Evolutionary conservation across 30 jellyfish, hydroid and myxozoan species (phyloP), one percentile per base, ranked within the genome.

Genomic region (Cassiopea andromeda): DNA sequence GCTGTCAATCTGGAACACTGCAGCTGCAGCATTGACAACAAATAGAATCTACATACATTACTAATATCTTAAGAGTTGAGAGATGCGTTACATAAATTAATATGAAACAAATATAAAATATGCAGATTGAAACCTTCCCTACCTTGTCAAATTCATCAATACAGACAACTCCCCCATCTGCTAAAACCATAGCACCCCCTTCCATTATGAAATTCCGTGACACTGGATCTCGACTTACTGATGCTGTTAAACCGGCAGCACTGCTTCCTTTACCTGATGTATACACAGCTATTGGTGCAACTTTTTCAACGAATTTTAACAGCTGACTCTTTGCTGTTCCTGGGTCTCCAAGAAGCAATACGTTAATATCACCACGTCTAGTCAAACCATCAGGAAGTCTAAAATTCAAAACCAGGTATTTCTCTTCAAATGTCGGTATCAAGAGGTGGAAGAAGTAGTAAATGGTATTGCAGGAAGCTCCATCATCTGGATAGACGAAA

Each of bases 151-250:
- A 97, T 69, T 97, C 99, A 82, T 97, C 99, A 84, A 97, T 97
- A 86, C 99, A 97, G 46, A 97, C 99, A 82, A 97, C 99, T 0
- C 99, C 99, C n/a, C 99, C 98, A 73, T 97, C 99, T 83, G 99
- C 99, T 76, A 97, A 80, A 48, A 97, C 99, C 99, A 97, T 97
- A 15, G 99, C 99, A 48, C 99, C 99, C 57, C 99, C 99, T 80
- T 97, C 99, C 98, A 97, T 94, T 27, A 97, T 92, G 75, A 97
- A 97, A 88, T 94, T 94, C 19, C 99, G 71, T 3, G 99, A 87
- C 7, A 93, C 98, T 16, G 99, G 98, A 73, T 97, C 99, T 57
- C 98, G 50, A 54, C 82, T 91, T 7, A 97, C 97, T 0, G 99
- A 97, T 13, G 99, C 99, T 15, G 99, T 97, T 38, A 97, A 89